phyloP scores from a whole-genome alignment of 2,113 vertebrate species.

The Gracilinanus agilis region DNA sequence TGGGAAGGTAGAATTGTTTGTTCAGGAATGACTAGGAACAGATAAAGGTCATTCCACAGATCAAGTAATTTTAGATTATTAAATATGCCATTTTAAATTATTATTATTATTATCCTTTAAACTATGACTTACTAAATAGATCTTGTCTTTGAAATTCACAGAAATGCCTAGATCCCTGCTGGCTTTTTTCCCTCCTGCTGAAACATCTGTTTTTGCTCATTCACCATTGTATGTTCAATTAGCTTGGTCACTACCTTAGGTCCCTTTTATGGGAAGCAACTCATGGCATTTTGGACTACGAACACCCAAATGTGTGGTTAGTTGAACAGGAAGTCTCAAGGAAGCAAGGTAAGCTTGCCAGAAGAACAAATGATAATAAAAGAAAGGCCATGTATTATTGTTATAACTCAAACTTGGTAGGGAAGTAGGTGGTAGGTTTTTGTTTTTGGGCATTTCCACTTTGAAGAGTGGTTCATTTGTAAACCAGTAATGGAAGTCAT shows the following conservation, averaged over 20 bases:
- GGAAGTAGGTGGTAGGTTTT: slow-evolving; percentile 11
- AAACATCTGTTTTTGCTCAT: slow-evolving; percentile 70
- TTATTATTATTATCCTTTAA: slow-evolving; percentile 72
- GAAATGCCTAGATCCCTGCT: slow-evolving; percentile 69
- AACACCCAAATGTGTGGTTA: slow-evolving; percentile 56
- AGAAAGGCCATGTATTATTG: slow-evolving; percentile 51
- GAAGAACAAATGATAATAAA: slow-evolving; percentile 35
- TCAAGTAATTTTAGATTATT: slow-evolving; percentile 55
- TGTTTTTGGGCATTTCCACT: background rate
- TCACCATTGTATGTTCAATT: slow-evolving; percentile 54
- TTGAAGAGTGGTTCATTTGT: slow-evolving; percentile 28
- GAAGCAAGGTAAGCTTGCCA: slow-evolving; percentile 58
- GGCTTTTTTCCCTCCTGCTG: slow-evolving; percentile 76
- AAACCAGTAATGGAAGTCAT: background rate
- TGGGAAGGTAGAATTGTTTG: slow-evolving; percentile 30
- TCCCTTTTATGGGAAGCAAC: slow-evolving; percentile 61
- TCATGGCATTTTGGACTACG: slow-evolving; percentile 38
- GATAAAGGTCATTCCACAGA: slow-evolving; percentile 55
- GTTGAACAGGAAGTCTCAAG: slow-evolving; percentile 72
- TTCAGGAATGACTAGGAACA: slow-evolving; percentile 41
- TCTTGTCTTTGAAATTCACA: slow-evolving; percentile 79
- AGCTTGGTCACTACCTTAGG: slow-evolving; percentile 36
- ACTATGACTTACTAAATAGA: slow-evolving; percentile 70
- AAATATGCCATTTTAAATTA: slow-evolving; percentile 55
- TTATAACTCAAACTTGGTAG: slow-evolving; percentile 35